Base-by-base conservation (phyloP, 2,113 vertebrate species). In the Alces alces region DNA sequence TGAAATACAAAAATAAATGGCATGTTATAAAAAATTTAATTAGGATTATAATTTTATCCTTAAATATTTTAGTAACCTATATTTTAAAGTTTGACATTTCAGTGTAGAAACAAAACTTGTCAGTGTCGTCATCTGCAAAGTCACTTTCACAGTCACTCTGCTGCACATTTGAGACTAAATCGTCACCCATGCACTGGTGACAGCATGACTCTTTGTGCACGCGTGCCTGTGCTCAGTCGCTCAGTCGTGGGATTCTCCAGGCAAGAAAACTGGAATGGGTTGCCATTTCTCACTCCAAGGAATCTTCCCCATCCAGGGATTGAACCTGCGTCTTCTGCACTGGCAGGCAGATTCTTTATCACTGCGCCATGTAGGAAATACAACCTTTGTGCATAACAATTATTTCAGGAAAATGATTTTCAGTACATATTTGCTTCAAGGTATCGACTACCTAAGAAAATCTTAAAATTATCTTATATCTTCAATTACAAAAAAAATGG, bases 51-150 rank as follows among this genome's bases (percentile, higher is more conserved):
- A 90, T 93, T 86, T 73, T 78, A 73, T 23, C 52, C 47, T 86
- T 89, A 66, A 89, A 58, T 85, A 79, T 80, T 90, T 89, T 93
- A 93, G 66, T 60, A 73, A 93, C 36, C 66, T 70, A 6, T 93
- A 79, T 90, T 93, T 95, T 93, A 60, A 95, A 95, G 36, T 86
- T 86, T 90, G 52, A 86, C 36, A 28, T 54, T 83, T n/a, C 39
- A 33, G 14, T 13, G 3, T 21, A 82, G 58, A 82, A 73, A 82
- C 30, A 55, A 86, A 95, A 97, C 86, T 80, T 39, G 25, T 93
- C 91, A 39, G 10, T 60, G n/a, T 60, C 79, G 30, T 88, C 80
- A 93, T 60, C 66, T n/a, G 47, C 43, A 50, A 66, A 33, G 43
- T 30, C 36, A 57, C 50, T 52, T 89, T 36, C 86, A 10, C 36